Percentiles rank a stretch among this genome's conserved stretches.
Conservation (phyloP, 2,113 vertebrate genomes). For the Pteruthius melanotis region DNA sequence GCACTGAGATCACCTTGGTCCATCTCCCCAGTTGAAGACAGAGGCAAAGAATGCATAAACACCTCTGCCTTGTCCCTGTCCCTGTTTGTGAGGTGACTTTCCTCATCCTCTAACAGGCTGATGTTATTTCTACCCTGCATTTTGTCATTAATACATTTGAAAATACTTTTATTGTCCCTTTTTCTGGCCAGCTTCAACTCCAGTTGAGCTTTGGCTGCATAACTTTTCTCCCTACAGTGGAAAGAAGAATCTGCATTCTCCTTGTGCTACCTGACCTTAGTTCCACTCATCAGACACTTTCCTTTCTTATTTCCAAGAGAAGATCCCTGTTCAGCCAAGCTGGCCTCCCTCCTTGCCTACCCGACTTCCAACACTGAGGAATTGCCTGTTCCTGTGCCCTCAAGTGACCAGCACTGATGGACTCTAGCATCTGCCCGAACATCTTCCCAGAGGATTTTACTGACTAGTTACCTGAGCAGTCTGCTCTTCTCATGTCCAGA, state of each 20-base stretch:
- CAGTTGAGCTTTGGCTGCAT: neutral
- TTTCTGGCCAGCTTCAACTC: neutral
- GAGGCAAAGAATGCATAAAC: neutral
- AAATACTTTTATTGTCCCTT: neutral
- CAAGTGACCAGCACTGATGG: neutral
- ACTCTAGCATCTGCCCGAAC: neutral
- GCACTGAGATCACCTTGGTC: neutral
- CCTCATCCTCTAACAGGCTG: neutral
- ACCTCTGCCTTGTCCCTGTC: neutral
- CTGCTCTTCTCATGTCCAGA: neutral
- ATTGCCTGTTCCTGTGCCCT: neutral
- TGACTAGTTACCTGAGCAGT: neutral
- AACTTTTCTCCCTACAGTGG: neutral
- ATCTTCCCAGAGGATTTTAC: neutral
- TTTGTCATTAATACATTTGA: neutral
- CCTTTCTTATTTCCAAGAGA: neutral
- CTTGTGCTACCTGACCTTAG: neutral
- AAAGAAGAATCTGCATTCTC: neutral
- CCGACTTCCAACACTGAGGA: neutral
- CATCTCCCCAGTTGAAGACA: fast-evolving
- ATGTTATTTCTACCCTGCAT: neutral
- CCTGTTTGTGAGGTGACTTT: neutral
- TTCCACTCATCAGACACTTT: neutral
- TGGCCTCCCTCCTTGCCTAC: neutral
- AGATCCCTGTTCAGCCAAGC: neutral